Base-by-base conservation (phyloP, 2,113 vertebrate genomes). In the Vidua chalybeata region DNA sequence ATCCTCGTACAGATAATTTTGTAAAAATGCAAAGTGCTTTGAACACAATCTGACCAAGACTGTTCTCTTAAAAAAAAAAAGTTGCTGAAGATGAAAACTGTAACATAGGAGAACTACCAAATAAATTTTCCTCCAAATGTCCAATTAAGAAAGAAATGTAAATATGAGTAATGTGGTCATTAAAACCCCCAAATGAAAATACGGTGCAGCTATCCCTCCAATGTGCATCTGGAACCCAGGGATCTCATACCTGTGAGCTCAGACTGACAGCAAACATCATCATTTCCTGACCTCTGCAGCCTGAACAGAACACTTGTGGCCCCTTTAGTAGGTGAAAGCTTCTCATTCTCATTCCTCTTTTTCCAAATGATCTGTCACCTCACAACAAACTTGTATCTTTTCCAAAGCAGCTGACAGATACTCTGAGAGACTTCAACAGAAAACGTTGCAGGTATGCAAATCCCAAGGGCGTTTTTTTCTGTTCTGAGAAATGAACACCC, bases 91-190 rank as follows among this genome's bases (percentile, higher is more conserved):
- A 54, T 75, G 43, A 89, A 59, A 94, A 94, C 68, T 78, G 3
- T 75, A 97, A 84, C 59, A 81, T 2, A 58, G 41, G 28, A 87
- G n/a, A 77, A 62, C 85, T 39, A 95, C 84, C 64, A 89, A 96
- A 84, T 91, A 90, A 43, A 86, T 89, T 96, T 81, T 63, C 71
- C 92, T 96, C 81, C n/a, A 74, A 97, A 94, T 48, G 75, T 48
- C 85, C 94, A 97, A 97, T 97, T 97, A 96, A 93, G 95, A 94
- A 52, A 59, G 61, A 95, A 97, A 91, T 61, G 77, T 92, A 97
- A 96, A 97, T 93, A 93, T 93, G 80, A 98, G 58, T 95, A 95
- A 98, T 94, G 62, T 69, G 72, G 43, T 31, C 45, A 71, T 96
- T 97, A 94, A 90, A 84, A 92, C 74, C 72, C 67, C 64, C 45